Conservation (phyloP, 2,113 vertebrate genomes). For the Cinclus mexicanus region DNA sequence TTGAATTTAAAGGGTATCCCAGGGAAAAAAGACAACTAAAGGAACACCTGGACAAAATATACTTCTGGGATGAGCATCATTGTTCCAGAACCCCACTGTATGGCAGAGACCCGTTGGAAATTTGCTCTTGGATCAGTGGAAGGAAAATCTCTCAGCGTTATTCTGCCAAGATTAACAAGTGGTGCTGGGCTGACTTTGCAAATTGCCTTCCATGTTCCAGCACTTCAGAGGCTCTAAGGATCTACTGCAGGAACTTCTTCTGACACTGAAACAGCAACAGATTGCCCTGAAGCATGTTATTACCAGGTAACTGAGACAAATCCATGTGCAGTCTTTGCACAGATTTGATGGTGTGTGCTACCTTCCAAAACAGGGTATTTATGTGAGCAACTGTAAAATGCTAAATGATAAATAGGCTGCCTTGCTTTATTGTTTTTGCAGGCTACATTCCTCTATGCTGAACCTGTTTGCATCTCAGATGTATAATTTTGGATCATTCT, state of each 20-base stretch:
- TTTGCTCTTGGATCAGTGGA: constrained; percentile 68
- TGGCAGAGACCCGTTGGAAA: constrained; percentile 79
- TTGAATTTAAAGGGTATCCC: constrained; percentile 62
- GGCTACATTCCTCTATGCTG: background rate
- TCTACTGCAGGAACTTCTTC: constrained; percentile 60
- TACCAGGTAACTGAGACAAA: constrained; percentile 25
- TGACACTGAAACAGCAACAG: constrained; percentile 38
- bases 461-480: background rate
- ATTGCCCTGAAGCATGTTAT: constrained; percentile 29
- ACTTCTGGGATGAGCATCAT: constrained; percentile 76
- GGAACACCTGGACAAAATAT: constrained; percentile 80
- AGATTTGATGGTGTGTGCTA: background rate
- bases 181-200: constrained; percentile 77
- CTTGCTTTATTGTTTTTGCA: background rate
- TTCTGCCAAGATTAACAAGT: constrained; percentile 49
- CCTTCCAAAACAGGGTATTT: background rate
- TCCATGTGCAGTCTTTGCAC: background rate
- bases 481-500: background rate
- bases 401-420: background rate
- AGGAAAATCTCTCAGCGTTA: background rate
- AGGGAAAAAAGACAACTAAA: constrained; percentile 79
- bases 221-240: background rate
- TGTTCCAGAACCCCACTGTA: constrained; percentile 79
- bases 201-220: constrained; percentile 28
- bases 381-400: background rate